Evolutionary conservation across 64 coral and sea anemone genomes (phyloP).

Genomic region (Actinia tenebrosa): DNA sequence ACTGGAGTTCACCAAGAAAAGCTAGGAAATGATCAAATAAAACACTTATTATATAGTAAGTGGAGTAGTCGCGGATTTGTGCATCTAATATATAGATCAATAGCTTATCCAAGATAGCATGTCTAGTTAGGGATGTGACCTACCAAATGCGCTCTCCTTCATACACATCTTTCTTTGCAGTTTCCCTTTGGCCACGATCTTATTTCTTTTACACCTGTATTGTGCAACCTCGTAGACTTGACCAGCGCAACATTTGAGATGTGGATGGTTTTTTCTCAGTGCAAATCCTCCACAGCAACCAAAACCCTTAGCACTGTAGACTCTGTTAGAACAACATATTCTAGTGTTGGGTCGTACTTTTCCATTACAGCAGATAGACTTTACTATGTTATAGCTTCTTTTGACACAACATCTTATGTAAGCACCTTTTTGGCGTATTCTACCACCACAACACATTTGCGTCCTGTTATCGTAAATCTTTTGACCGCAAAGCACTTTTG

Average conservation of each 20-base stretch:
- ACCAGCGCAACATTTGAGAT: background rate
- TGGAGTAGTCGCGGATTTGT: no score
- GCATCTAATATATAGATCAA: no score
- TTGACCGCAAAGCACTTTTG: background rate
- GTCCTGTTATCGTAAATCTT: background rate
- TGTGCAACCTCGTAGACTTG: background rate
- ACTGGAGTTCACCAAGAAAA: background rate
- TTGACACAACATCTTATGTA: background rate
- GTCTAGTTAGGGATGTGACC: background rate
- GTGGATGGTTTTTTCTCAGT: background rate
- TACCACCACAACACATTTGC: conserved; percentile 17
- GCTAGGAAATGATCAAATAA: background rate
- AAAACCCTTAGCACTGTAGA: background rate
- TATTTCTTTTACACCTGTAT: background rate
- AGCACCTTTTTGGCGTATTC: background rate
- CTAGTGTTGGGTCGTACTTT: background rate
- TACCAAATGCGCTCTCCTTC: background rate
- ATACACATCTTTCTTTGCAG: background rate
- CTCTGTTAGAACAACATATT: background rate
- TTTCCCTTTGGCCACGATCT: background rate
- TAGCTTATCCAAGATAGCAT: no score
- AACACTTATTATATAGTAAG: background rate
- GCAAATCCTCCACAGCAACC: background rate
- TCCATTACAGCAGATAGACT: background rate
- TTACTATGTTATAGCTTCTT: background rate